phyloP scores from a whole-genome alignment of 2,888 invertebrate species.

The Meiosimyza platycephala region DNA sequence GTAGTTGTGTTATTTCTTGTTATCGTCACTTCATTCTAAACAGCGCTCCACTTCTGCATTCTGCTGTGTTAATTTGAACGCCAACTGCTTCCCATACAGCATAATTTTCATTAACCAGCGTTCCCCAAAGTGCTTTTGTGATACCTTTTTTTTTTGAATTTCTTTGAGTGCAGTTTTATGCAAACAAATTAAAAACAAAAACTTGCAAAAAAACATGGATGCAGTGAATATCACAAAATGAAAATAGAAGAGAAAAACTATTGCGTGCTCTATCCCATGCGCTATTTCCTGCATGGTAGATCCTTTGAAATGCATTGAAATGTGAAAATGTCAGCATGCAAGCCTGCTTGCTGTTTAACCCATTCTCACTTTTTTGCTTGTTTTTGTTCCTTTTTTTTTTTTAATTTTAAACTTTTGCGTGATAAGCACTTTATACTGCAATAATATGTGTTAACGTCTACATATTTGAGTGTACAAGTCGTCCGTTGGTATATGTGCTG shows the following conservation, averaged over 20 bases:
- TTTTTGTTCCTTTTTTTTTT: not conserved
- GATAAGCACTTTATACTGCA: constrained; percentile 12
- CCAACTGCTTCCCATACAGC: not conserved
- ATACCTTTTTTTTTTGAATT: not conserved
- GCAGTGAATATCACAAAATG: not conserved
- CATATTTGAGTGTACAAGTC: no score
- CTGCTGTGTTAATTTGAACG: not conserved
- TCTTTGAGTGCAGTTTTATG: constrained; percentile 21
- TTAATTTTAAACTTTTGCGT: not conserved
- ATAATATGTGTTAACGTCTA: not conserved
- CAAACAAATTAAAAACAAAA: constrained; percentile 30
- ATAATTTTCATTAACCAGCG: no score
- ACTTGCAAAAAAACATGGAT: not conserved
- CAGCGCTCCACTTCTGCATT: no score
- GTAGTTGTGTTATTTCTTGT: not conserved
- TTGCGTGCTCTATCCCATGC: no score
- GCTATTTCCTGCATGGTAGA: not conserved
- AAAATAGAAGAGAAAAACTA: not conserved
- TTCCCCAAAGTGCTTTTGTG: constrained; percentile 1
- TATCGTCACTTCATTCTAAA: not conserved
- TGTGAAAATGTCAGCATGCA: constrained; percentile 23
- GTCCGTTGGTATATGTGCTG: no score
- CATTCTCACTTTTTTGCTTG: no score
- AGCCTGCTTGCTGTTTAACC: not conserved
- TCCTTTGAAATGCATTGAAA: constrained; percentile 18